Evolutionary conservation across 2,797 vertebrate species (phyloP), one percentile per base, ranked within the genome.

Genomic region (Crenuchus spilurus): DNA sequence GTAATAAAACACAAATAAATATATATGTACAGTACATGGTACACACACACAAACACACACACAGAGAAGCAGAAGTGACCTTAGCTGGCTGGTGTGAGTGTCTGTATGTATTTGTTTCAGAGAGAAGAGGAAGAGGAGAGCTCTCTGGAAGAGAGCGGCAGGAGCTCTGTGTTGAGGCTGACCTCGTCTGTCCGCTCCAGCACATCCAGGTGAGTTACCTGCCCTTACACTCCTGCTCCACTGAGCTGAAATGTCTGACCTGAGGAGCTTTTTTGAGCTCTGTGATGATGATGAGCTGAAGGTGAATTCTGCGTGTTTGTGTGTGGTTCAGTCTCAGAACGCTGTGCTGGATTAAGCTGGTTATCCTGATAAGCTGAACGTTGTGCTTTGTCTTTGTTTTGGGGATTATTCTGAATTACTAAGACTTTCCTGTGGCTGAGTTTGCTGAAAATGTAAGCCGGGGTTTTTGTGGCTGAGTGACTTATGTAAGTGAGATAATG

Each of bases 171-270:
- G 70, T 84, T 93, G 30, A 84, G 89, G 75, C 89, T 92, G 0
- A 80, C 90, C 24, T 86, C 90, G 28, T 92, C 92, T 8, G 88
- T 92, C 62, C 84, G 92, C 70, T 91, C 92, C 11, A 63, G 90
- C 67, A 92, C 91, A 41, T 93, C 92, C 64, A 92, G 91, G 91
- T 93, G 75, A 87, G 88, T 57, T 1, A 20, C 31, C 55, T 61
- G 13, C 52, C 30, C 9, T 28, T 6, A 16, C 46, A 41, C n/a
- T 4, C 4, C 16, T 13, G 20, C 13, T 16, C 41, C n/a, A n/a
- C n/a, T n/a, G n/a, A n/a, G n/a, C n/a, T n/a, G n/a, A n/a, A n/a
- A n/a, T n/a, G n/a, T n/a, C n/a, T n/a, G n/a, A 42, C 41, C 33
- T 35, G 33, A 8, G 33, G 33, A n/a, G n/a, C n/a, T n/a, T n/a